Evolutionary conservation across 2,113 vertebrate genomes (phyloP), one percentile per base, ranked within the genome.

Genomic region (Genyomyrus donnyi): DNA sequence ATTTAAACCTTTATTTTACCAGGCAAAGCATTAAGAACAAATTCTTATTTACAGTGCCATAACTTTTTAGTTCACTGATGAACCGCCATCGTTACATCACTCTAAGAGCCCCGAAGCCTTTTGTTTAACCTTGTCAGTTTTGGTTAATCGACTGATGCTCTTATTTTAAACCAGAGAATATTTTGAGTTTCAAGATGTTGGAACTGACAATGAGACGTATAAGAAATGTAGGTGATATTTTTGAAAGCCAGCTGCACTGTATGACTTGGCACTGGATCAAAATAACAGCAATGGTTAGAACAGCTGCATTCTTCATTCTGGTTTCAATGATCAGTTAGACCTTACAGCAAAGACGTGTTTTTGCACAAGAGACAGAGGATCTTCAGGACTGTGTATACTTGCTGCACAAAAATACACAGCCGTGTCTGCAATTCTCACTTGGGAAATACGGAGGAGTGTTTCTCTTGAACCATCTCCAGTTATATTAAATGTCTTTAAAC

Each of bases 371-470:
- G 45, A 11, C 4, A 13, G 8, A 48, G 5, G 3, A 49, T 84
- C 2, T 49, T 21, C 17, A 90, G 66, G 35, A 84, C 4, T 88
- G 17, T 87, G 49, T n/a, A 9, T 62, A 19, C 80, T 45, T 42
- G 77, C 77, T 83, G 80, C 89, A 70, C 46, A 84, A 45, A 42
- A 46, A 84, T 90, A 90, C 52, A 90, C 84, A 10, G 53, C 89
- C 19, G n/a, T 53, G 31, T 90, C 83, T 90, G 11, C 50, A 39
- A 17, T 7, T 2, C 15, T 89, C n/a, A 89, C 19, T 11, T 13
- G 31, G 4, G 53, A 2, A 24, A 85, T 85, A 45, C 4, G 50
- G 5, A 89, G 83, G 19, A 21, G 11, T 17, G 31, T n/a, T 46
- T 50, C 24, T 19, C 21, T 85, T 17, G 19, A 0, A 8, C 70